Percentiles rank a stretch among this genome's conserved stretches.
Evolutionary conservation across 2,888 invertebrate genomes (phyloP).

Genomic region (Torymus auratus): DNA sequence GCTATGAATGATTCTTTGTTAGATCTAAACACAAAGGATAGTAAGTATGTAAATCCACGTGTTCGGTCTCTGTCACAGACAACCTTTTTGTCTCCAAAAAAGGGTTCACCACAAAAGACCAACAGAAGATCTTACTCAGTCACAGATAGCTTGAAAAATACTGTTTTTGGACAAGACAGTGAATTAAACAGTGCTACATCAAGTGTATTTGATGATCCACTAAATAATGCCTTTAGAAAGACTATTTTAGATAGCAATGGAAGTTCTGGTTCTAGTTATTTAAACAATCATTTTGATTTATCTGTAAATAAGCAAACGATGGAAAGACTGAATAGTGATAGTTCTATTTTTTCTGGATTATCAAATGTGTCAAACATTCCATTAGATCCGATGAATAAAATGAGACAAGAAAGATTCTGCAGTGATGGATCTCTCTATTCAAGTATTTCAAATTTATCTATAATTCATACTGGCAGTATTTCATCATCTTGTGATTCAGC

Average conservation of each 20-base stretch:
- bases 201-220: conserved; percentile 60
- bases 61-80: conserved; percentile 65
- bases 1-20: conserved; percentile 69
- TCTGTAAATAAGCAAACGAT: conserved; percentile 31
- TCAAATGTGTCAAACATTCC: conserved; percentile 68
- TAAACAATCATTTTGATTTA: conserved; percentile 45
- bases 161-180: conserved; percentile 23
- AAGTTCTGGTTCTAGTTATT: conserved; percentile 36
- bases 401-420: conserved; percentile 40
- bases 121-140: conserved; percentile 53
- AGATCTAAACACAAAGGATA: conserved; percentile 41
- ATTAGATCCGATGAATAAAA: conserved; percentile 58
- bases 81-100: conserved; percentile 52
- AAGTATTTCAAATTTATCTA: conserved; percentile 50
- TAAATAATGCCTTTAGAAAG: conserved; percentile 66
- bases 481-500: conserved; percentile 32
- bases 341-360: conserved; percentile 63
- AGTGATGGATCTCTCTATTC: conserved; percentile 58
- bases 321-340: conserved; percentile 54
- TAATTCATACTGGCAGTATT: conserved; percentile 23
- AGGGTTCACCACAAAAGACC: conserved; percentile 8
- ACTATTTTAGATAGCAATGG: conserved; percentile 23
- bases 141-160: conserved; percentile 30
- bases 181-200: conserved; percentile 25
- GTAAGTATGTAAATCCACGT: conserved; percentile 48